A percentile compares a stretch with the other conserved stretches of the same genome.
Conservation (phyloP, 2,113 vertebrate genomes). For the Numida meleagris region DNA sequence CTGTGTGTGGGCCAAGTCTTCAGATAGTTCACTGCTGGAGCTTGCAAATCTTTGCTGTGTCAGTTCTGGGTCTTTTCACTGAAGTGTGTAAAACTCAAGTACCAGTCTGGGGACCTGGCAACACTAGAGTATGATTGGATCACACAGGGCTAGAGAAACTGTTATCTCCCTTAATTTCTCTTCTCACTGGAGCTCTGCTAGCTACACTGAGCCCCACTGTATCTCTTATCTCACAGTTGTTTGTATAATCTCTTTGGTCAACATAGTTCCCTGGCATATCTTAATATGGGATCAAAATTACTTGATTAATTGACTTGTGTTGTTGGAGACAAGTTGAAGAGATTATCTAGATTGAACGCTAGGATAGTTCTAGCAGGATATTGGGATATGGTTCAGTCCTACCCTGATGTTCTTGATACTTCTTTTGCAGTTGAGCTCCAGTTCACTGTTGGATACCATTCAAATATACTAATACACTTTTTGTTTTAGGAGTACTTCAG, state of each 20-base stretch:
- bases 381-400: background rate
- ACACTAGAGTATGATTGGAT: background rate
- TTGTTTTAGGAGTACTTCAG: background rate
- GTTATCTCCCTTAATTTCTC: background rate
- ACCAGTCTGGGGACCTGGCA: background rate
- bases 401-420: background rate
- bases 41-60: background rate
- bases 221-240: background rate
- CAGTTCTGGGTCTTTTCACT: background rate
- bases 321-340: background rate
- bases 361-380: background rate
- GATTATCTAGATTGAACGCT: background rate
- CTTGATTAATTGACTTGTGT: background rate
- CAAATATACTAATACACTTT: background rate
- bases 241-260: background rate
- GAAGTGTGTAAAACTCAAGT: background rate
- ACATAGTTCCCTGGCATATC: accelerated
- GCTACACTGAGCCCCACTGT: background rate
- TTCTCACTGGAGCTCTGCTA: background rate
- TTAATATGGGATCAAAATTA: background rate
- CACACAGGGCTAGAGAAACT: background rate
- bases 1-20: background rate
- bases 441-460: background rate
- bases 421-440: background rate
- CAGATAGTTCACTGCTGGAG: background rate